Evolutionary conservation across 2,888 invertebrate genomes (phyloP).

Genomic region (Cheilosia vernalis): DNA sequence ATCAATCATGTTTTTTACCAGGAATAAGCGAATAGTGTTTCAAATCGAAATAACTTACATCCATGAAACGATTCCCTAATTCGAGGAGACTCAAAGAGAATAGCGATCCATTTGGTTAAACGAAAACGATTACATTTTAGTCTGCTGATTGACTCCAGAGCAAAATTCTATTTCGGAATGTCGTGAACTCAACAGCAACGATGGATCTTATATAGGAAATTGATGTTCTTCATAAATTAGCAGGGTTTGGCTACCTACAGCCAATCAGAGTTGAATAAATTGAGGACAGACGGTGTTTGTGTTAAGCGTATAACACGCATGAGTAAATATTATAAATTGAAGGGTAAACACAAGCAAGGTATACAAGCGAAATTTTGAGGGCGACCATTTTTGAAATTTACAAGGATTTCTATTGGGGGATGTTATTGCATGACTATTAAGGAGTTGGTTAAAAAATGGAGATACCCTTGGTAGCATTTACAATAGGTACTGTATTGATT

Average conservation of each 20-base stretch:
- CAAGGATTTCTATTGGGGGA: constrained; percentile 48
- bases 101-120: neutral
- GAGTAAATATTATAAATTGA: constrained; percentile 16
- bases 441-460: no score
- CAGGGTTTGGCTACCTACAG: constrained; percentile 35
- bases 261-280: constrained; percentile 47
- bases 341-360: no score
- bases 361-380: constrained; percentile 10
- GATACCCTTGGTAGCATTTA: no score
- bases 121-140: neutral
- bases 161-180: constrained; percentile 49
- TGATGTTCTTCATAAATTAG: constrained; percentile 37
- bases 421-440: no score
- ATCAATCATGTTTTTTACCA: no score
- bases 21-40: no score
- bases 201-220: constrained; percentile 58
- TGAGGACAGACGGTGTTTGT: constrained; percentile 36
- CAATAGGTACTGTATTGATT: no score
- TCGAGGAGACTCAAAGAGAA: neutral
- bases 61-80: neutral
- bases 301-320: constrained; percentile 7
- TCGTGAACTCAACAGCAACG: constrained; percentile 22
- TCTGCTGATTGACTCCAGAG: constrained; percentile 40
- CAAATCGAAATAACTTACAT: no score
- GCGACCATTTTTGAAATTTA: constrained; percentile 20